phyloP scores from a whole-genome alignment of 2,797 vertebrate genomes.

The Sebastes miniatus region DNA sequence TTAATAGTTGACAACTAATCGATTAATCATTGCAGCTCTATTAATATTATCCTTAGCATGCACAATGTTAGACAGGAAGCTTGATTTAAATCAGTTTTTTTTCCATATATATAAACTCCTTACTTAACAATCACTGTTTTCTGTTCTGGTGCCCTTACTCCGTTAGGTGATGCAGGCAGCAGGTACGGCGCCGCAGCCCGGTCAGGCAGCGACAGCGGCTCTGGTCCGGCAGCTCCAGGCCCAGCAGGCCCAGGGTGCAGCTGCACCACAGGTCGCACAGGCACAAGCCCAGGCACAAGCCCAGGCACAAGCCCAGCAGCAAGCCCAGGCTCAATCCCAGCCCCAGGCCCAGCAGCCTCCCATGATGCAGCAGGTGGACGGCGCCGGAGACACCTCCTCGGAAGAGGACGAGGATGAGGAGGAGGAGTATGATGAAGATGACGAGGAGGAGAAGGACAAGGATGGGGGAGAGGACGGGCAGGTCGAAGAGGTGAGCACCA shows the following conservation, averaged over 20 bases:
- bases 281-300: slow-evolving; percentile 70
- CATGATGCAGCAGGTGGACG: slow-evolving; percentile 95
- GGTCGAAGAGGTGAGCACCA: slow-evolving; percentile 91
- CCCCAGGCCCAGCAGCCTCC: slow-evolving; percentile 87
- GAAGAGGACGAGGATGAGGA: slow-evolving; percentile 98
- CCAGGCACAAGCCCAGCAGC: slow-evolving; percentile 74
- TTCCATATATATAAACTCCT: not conserved
- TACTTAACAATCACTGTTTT: not conserved
- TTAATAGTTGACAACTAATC: too few species aligned
- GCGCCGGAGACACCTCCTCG: slow-evolving; percentile 94
- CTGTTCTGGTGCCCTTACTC: not conserved
- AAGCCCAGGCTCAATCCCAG: slow-evolving; percentile 78
- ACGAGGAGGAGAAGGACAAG: slow-evolving; percentile 98
- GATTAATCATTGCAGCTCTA: too few species aligned
- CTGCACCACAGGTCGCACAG: slow-evolving; percentile 78
- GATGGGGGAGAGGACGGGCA: slow-evolving; percentile 96
- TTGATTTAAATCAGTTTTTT: not conserved
- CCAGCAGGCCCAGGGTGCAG: slow-evolving; percentile 71
- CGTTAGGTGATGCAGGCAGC: slow-evolving; percentile 87
- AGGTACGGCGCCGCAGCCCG: slow-evolving; percentile 85
- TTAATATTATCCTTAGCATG: not conserved
- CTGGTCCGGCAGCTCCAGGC: slow-evolving; percentile 84
- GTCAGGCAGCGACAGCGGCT: slow-evolving; percentile 80
- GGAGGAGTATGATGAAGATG: slow-evolving; percentile 98
- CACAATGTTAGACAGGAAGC: not conserved